A percentile compares a stretch with the other conserved stretches of the same genome.
phyloP scores from a whole-genome alignment of 2,888 invertebrate genomes.

The Leucophenga maculata region DNA sequence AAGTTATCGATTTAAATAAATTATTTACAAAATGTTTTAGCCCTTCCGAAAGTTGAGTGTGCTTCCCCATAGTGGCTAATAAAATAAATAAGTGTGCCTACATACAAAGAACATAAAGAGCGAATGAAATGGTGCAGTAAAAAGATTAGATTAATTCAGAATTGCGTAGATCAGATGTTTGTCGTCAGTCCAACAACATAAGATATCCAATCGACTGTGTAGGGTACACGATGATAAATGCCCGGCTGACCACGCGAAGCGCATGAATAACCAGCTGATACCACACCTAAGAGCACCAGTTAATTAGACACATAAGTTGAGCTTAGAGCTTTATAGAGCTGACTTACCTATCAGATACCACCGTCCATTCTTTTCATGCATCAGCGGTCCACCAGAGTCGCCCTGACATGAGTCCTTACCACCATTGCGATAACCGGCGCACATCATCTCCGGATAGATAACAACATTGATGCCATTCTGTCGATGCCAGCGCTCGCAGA shows the following conservation, averaged over 20 bases:
- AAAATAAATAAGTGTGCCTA: constrained; percentile 20
- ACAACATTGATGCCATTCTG: constrained; percentile 78
- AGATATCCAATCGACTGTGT: constrained; percentile 94
- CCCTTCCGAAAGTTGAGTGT: neutral
- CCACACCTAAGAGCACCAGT: constrained; percentile 77
- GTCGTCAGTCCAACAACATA: constrained; percentile 74
- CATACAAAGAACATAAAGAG: constrained; percentile 42
- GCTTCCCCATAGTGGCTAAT: neutral
- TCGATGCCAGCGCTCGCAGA: constrained; percentile 79
- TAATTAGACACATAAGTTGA: neutral
- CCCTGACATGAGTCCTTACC: constrained; percentile 80
- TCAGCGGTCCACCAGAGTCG: constrained; percentile 86
- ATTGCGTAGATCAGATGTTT: constrained; percentile 54
- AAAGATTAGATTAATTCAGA: neutral
- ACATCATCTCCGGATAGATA: constrained; percentile 96
- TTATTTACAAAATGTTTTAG: constrained; percentile 55
- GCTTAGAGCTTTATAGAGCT: neutral
- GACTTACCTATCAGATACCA: constrained; percentile 85
- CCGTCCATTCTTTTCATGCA: constrained; percentile 88
- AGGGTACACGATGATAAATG: constrained; percentile 93
- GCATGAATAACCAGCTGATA: constrained; percentile 94
- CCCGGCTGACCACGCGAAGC: constrained; percentile 95
- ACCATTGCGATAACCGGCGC: constrained; percentile 91
- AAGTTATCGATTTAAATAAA: constrained; percentile 41
- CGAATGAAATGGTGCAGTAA: neutral